Evolutionary conservation across 2,113 vertebrate genomes (phyloP), one percentile per base, ranked within the genome.

Genomic region (Eurystomus gularis): DNA sequence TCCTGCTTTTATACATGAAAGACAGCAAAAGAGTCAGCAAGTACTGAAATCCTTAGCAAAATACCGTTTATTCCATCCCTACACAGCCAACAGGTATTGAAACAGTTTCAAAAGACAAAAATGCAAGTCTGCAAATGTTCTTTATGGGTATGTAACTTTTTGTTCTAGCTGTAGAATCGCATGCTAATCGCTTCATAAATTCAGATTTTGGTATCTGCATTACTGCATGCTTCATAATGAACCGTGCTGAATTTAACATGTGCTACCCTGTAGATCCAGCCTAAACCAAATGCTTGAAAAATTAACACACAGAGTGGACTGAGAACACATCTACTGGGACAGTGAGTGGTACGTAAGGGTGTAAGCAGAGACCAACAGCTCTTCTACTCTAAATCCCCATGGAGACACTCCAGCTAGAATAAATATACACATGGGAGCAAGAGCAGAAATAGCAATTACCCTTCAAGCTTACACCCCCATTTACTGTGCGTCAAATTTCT

Each of bases 381-480:
- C 11, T 46, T 80, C 49, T 29, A 33, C 91, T 90, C 88, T 44
- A 15, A 57, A 89, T 77, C 40, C 66, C 70, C 66, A 85, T 6
- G 31, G 66, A 88, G 37, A 91, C n/a, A 35, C 20, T 69, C 13
- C 54, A 82, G 9, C 44, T 69, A 87, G 44, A 76, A 91, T 76
- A 82, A 96, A 87, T 73, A 82, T 1, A 81, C 18, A 44, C 69
- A 46, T 9, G 62, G 77, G 69, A 91, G 26, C 29, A 64, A 84
- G 80, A 95, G 93, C 73, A 93, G 40, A 84, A 96, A 76, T 25
- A 91, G 72, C 73, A 76, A 57, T 54, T 65, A 61, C 66, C 81
- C 75, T 84, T 69, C 19, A 61, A 57, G 52, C 33, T 89, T 87
- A 95, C 66, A 93, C 35, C 55, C 40, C 29, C 61, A 57, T 76